Conservation (phyloP, 2,888 invertebrate genomes). For the Sphecodes monilicornis region DNA sequence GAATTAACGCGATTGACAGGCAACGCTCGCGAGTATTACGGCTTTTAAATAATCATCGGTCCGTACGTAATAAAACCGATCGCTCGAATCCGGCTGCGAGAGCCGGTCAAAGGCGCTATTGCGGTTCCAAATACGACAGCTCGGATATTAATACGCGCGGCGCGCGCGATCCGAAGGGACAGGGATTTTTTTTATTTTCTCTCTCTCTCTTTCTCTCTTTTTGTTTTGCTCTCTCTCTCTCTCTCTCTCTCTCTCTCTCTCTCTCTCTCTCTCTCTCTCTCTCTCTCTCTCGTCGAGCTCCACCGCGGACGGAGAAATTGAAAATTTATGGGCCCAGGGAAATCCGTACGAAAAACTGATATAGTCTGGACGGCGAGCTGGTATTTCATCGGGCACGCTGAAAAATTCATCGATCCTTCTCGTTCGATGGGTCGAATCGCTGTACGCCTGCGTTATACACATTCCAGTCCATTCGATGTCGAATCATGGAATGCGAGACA, state of each 20-base stretch:
- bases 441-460: slow-evolving; percentile 11
- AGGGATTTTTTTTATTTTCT: slow-evolving; percentile 21
- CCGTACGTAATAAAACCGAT: slow-evolving; percentile 51
- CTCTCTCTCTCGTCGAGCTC: not conserved
- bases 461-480: not conserved
- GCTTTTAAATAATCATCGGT: slow-evolving; percentile 50
- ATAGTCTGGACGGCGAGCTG: not conserved
- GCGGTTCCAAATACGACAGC: slow-evolving; percentile 46
- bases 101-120: slow-evolving; percentile 38
- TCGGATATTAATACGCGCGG: slow-evolving; percentile 45
- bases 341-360: slow-evolving; percentile 25
- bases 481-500: not conserved
- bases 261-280: not conserved
- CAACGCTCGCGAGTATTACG: slow-evolving; percentile 29
- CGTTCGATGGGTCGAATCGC: slow-evolving; percentile 7
- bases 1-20: slow-evolving; percentile 46
- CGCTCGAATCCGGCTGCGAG: slow-evolving; percentile 20
- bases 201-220: not conserved
- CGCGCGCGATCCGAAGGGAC: slow-evolving; percentile 8
- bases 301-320: slow-evolving; percentile 19
- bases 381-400: slow-evolving; percentile 8
- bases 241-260: not conserved
- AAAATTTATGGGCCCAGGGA: slow-evolving; percentile 32
- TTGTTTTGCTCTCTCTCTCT: not conserved
- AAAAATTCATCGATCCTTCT: slow-evolving; percentile 29